Conservation (phyloP, 2,797 vertebrate genomes). For the Macroramphosus scolopax region DNA sequence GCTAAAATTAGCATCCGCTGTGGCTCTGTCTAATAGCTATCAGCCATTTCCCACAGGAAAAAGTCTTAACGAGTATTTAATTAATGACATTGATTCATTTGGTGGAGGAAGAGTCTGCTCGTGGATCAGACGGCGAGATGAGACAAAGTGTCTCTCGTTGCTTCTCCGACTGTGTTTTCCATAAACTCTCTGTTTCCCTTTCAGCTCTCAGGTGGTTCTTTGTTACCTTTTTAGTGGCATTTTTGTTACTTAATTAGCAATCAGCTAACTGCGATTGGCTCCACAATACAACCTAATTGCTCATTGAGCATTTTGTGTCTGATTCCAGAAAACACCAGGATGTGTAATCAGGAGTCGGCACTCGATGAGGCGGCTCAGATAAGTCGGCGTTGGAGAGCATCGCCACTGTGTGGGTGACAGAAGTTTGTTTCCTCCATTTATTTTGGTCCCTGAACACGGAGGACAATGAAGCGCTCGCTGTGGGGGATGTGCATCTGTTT, state of each 20-base stretch:
- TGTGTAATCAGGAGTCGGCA: conserved; percentile 50
- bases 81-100: conserved; percentile 70
- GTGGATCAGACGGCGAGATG: conserved; percentile 35
- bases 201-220: no score
- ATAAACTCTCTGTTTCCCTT: no score
- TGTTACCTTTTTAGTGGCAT: not conserved
- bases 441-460: conserved; percentile 40
- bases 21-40: conserved; percentile 50
- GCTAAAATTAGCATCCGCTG: conserved; percentile 54
- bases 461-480: conserved; percentile 30
- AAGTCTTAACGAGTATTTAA: conserved; percentile 73
- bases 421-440: conserved; percentile 34
- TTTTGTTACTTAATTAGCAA: conserved; percentile 39
- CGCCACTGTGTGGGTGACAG: conserved; percentile 29
- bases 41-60: conserved; percentile 67
- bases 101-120: conserved; percentile 50
- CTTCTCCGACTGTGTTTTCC: conserved; percentile 1
- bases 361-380: conserved; percentile 33
- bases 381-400: conserved; percentile 31
- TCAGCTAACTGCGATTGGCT: conserved; percentile 20
- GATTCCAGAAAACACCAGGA: conserved; percentile 40
- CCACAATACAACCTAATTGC: conserved; percentile 62
- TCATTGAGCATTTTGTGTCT: conserved; percentile 59
- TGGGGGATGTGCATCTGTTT: conserved; percentile 44
- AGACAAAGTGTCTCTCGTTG: conserved; percentile 15